phyloP scores from a whole-genome alignment of 2,113 vertebrate species.

The Poeciliopsis occidentalis region DNA sequence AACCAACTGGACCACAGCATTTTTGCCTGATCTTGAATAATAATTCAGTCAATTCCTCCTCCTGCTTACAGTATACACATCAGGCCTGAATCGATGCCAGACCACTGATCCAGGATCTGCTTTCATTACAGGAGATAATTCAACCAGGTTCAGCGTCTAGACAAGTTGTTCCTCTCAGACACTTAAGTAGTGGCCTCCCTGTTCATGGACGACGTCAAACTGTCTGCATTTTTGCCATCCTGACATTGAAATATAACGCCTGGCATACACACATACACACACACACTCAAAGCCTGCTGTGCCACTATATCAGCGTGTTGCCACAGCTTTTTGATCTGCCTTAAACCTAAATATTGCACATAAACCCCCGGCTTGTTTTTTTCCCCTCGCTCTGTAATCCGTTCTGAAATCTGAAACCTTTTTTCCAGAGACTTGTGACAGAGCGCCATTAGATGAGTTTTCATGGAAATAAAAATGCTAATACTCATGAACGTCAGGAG shows the following conservation, averaged over 20 bases:
- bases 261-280: slow-evolving; percentile 1
- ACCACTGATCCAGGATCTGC: slow-evolving; percentile 31
- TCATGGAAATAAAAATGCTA: slow-evolving; percentile 15
- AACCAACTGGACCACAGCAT: neutral
- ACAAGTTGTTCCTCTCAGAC: slow-evolving; percentile 30
- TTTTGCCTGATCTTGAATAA: neutral
- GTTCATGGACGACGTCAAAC: neutral
- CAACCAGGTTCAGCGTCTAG: slow-evolving; percentile 18
- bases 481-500: slow-evolving; percentile 26
- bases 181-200: slow-evolving; percentile 9
- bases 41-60: neutral
- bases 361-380: slow-evolving; percentile 24
- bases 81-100: neutral
- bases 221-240: neutral
- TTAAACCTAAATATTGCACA: slow-evolving; percentile 35
- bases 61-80: slow-evolving; percentile 25
- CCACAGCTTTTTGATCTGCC: slow-evolving; percentile 30
- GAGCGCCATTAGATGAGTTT: neutral
- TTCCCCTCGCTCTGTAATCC: slow-evolving; percentile 14
- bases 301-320: slow-evolving; percentile 2
- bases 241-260: slow-evolving; percentile 13
- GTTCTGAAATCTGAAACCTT: slow-evolving; percentile 18
- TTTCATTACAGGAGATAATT: slow-evolving; percentile 13
- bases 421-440: slow-evolving; percentile 11
- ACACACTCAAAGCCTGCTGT: slow-evolving; percentile 16